Percentiles rank a stretch among this genome's conserved stretches.
Conservation (phyloP, 2,113 vertebrate genomes). For the Leptodactylus fuscus region DNA sequence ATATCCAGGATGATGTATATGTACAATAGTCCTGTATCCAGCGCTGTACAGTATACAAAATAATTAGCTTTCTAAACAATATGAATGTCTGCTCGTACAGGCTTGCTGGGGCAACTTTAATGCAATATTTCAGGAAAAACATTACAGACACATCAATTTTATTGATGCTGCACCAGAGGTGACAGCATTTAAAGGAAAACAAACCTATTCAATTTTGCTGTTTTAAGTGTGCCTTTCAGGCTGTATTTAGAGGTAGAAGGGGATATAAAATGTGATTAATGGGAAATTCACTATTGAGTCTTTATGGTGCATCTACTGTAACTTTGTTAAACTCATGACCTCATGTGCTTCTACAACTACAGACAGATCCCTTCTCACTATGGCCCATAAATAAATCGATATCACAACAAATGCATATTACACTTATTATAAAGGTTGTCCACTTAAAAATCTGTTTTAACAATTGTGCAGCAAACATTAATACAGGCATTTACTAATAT, state of each 20-base stretch:
- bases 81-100: neutral
- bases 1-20: slow-evolving; percentile 5
- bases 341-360: neutral
- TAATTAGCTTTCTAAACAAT: neutral
- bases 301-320: neutral
- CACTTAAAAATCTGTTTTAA: no score
- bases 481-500: no score
- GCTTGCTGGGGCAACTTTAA: neutral
- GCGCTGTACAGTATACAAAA: neutral
- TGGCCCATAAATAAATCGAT: no score
- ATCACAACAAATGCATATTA: no score
- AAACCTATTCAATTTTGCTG: slow-evolving; percentile 4
- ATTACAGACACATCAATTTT: neutral
- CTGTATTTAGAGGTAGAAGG: neutral
- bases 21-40: neutral
- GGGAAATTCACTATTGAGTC: neutral
- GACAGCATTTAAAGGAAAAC: slow-evolving; percentile 20
- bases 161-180: slow-evolving; percentile 26
- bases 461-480: no score
- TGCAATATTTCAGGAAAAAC: slow-evolving; percentile 21
- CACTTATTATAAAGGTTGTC: no score
- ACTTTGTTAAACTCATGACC: neutral
- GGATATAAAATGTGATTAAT: neutral
- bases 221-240: neutral
- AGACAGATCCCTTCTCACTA: neutral